Evolutionary conservation across 2,797 vertebrate genomes (phyloP).

Genomic region (Peromyscus eremicus): DNA sequence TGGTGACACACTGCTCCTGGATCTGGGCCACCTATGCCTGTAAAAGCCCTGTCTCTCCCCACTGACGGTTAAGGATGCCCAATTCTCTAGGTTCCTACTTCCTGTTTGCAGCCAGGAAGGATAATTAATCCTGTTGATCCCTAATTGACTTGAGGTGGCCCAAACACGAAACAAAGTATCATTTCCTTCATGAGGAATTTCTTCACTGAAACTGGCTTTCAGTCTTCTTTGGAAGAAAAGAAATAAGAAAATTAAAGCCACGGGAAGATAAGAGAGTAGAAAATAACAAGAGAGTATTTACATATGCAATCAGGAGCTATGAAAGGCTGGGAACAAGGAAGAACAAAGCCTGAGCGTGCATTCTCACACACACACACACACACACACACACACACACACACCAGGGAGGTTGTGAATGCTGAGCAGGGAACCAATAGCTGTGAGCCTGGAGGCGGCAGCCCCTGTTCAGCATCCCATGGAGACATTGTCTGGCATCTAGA

Average conservation of each 20-base stretch:
- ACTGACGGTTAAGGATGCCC: not conserved
- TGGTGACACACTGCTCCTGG: not conserved
- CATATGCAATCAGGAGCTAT: not conserved
- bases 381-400: not conserved
- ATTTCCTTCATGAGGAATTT: not conserved
- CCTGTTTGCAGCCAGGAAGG: not conserved
- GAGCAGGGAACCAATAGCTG: not conserved
- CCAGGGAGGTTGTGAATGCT: not conserved
- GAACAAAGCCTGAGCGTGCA: fast-evolving
- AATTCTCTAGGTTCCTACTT: not conserved
- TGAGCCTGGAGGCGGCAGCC: not conserved
- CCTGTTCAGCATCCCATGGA: not conserved
- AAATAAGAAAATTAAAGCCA: conserved; percentile 38
- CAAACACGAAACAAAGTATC: not conserved
- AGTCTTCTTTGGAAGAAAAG: conserved; percentile 28
- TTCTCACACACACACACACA: too few relatives aligned
- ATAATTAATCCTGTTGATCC: conserved; percentile 50
- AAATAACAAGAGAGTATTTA: not conserved
- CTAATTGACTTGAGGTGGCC: conserved; percentile 57
- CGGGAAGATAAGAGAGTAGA: not conserved
- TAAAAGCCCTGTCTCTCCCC: not conserved
- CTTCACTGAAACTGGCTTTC: not conserved
- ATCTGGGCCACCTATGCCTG: not conserved
- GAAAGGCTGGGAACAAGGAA: not conserved
- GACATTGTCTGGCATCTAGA: not conserved